Percentiles rank a stretch among this genome's conserved stretches.
phyloP scores from a whole-genome alignment of 2,113 vertebrate species.

The Antigone vipio region DNA sequence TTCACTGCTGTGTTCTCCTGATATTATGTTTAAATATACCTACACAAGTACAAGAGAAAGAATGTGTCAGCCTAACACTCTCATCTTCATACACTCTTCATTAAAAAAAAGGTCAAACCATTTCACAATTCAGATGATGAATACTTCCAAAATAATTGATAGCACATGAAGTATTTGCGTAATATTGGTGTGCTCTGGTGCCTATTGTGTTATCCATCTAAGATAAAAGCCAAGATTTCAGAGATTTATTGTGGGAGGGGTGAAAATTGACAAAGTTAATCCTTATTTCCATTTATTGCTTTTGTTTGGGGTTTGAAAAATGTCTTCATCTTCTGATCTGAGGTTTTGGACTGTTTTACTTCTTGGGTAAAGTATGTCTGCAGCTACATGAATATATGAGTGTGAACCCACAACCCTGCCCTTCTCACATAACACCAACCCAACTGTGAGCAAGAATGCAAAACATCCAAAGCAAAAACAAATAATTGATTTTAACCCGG shows the following conservation, averaged over 20 bases:
- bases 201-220: constrained; percentile 51
- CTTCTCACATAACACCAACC: constrained; percentile 40
- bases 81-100: not conserved
- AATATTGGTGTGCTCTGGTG: constrained; percentile 50
- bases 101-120: constrained; percentile 20
- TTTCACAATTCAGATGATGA: constrained; percentile 62
- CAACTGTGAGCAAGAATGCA: constrained; percentile 59
- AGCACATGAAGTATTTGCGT: constrained; percentile 62
- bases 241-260: constrained; percentile 54
- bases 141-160: constrained; percentile 58
- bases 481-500: constrained; percentile 11
- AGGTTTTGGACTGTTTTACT: constrained; percentile 39
- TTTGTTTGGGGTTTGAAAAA: constrained; percentile 57
- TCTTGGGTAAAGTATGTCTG: constrained; percentile 41
- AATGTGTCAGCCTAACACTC: not conserved
- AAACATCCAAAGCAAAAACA: constrained; percentile 58
- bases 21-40: not conserved
- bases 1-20: not conserved
- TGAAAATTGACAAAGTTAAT: constrained; percentile 50
- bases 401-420: constrained; percentile 23
- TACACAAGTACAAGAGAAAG: not conserved
- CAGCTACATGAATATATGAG: not conserved
- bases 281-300: constrained; percentile 51
- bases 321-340: constrained; percentile 50
- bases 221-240: constrained; percentile 51